Evolutionary conservation across 2,888 invertebrate species (phyloP), one percentile per base, ranked within the genome.

Genomic region (Lithosia quadra): DNA sequence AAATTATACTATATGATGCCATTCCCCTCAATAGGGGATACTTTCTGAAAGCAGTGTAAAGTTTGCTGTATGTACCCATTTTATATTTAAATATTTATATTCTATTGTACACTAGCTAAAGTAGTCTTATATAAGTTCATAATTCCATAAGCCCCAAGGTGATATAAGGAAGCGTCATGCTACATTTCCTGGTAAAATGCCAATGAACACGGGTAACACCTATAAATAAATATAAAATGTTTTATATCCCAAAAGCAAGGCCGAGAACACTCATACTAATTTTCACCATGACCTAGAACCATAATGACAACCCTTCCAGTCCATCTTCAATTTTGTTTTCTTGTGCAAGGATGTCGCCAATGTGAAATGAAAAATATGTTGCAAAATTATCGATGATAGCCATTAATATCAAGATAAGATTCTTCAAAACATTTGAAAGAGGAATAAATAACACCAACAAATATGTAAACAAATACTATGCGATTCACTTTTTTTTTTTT

Each of bases 1-100:
- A 97, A 79, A 97, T 96, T 43, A 96, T 86, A 70, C 96, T 96
- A 85, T 97, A 97, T 0, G 97, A 96, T 68, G 96, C 91, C 96
- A 97, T 97, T 74, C 97, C 97, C 72, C 94, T 84, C 58, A 93
- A 74, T 28, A 95, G 81, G 91, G 92, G 90, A 93, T 94, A 89
- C 91, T 92, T 94, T 78, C 80, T 90, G 69, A 91, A 90, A 61
- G 85, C 82, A 66, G 87, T 86, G 63, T 78, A 78, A 67, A 89
- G 71, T 84, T 90, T 93, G 76, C 91, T 94, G 68, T 88, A 86
- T 11, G 80, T 88, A 78, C 83, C 80, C 93, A 93, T 94, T 76
- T 69, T 83, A 68, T n/a, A 49, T 18, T 49, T 49, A 9, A 49
- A 49, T 49, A n/a, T 9, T 49, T 49, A n/a, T n/a, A 49, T 49